A percentile compares a stretch with the other conserved stretches of the same genome.
Conservation (phyloP, 2,888 invertebrate species). For the Eilema sororculum region DNA sequence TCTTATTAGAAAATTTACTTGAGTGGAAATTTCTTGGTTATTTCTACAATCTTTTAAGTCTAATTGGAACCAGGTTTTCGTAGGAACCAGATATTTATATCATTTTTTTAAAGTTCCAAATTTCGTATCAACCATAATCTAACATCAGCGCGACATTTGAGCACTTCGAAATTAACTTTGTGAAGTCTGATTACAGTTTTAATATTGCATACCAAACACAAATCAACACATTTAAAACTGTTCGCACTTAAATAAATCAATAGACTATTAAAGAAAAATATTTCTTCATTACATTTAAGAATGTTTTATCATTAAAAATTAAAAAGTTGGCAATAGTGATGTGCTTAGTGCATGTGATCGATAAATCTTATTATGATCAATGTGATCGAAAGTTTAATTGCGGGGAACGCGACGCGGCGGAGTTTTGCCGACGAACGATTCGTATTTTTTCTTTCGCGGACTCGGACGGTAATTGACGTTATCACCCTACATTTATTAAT, state of each 20-base stretch:
- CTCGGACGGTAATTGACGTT: slow-evolving; percentile 57
- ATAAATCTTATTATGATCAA: slow-evolving; percentile 59
- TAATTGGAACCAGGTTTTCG: not conserved
- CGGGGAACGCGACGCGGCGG: slow-evolving; percentile 52
- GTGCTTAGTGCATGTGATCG: slow-evolving; percentile 39
- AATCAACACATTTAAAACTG: slow-evolving; percentile 12
- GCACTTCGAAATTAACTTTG: not conserved
- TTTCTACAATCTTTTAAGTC: slow-evolving; percentile 37
- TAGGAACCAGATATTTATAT: not conserved
- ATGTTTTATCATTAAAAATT: slow-evolving; percentile 60
- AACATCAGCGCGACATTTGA: not conserved
- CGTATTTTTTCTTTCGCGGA: slow-evolving; percentile 53
- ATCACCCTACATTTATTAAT: slow-evolving; percentile 54
- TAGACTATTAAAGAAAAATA: slow-evolving; percentile 31
- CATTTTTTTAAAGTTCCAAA: not conserved
- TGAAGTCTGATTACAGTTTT: slow-evolving; percentile 2
- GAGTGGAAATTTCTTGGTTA: slow-evolving; percentile 9
- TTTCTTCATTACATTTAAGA: slow-evolving; percentile 37
- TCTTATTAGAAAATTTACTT: slow-evolving; percentile 35
- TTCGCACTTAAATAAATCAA: slow-evolving; percentile 24
- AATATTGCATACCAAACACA: not conserved
- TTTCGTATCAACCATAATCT: not conserved
- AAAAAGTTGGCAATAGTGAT: slow-evolving; percentile 56
- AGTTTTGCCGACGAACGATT: slow-evolving; percentile 42
- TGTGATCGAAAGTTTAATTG: slow-evolving; percentile 56